Evolutionary conservation across 2,888 invertebrate species (phyloP), one percentile per base, ranked within the genome.

Genomic region (Epistrophe eligans): DNA sequence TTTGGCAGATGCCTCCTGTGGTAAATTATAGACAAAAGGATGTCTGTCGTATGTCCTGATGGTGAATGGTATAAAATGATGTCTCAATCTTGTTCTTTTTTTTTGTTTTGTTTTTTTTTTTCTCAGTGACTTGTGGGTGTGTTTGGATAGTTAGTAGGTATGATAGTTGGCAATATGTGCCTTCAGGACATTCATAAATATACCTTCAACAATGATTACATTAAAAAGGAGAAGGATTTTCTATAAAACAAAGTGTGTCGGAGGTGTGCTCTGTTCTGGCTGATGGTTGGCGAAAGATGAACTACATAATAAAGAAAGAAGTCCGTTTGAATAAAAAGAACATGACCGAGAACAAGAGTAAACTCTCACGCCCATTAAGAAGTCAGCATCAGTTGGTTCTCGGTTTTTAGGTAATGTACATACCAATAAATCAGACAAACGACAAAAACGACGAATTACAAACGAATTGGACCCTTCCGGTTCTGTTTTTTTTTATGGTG

Each of bases 281-380:
- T 40, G 11, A 62, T 24, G 60, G 19, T 24, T 35, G 45, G 35
- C 15, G 2, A 6, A 52, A 40, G 72, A 43, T 10, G 43, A 15
- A 28, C 24, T n/a, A n/a, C n/a, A n/a, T n/a, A n/a, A 72, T 24
- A 11, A 55, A 58, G 55, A 62, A 62, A 66, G 71, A 72, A 82
- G 64, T 66, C 76, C 28, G 1, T 55, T 55, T 15, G 8, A 79
- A 76, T 66, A 76, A 79, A 83, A 83, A 74, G 66, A 60, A 82
- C 83, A 83, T 35, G 76, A 66, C 55, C 79, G 76, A 79, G 76
- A 83, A 87, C 83, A 87, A 83, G 87, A 6, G 24, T 24, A 83
- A 79, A 87, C 76, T 87, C 87, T 83, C 87, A 87, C 87, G 87
- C 87, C 87, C 79, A 87, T 87, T 83, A 87, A 83, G 79, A 83